Evolutionary conservation across 2,797 vertebrate genomes (phyloP).

Genomic region (Coranthus polyacanthus): DNA sequence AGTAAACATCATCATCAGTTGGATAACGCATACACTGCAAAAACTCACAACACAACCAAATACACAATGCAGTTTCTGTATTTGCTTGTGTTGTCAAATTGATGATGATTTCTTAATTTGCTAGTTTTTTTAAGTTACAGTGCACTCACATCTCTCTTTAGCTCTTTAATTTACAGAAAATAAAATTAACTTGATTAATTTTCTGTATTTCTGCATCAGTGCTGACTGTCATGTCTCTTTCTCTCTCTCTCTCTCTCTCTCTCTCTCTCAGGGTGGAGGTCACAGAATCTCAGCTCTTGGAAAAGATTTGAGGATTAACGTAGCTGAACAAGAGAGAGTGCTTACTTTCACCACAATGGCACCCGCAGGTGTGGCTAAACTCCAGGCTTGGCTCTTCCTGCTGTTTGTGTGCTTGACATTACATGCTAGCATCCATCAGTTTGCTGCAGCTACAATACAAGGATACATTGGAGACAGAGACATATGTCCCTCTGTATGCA

Average conservation of each 20-base stretch:
- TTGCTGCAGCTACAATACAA: slow-evolving; percentile 77
- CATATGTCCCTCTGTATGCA: slow-evolving; percentile 92
- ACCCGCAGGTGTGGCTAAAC: slow-evolving; percentile 77
- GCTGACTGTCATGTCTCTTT: slow-evolving; percentile 61
- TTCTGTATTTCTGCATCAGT: slow-evolving; percentile 20
- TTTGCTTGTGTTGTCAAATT: too few relatives aligned
- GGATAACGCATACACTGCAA: too few relatives aligned
- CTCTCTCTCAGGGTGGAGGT: slow-evolving; percentile 77
- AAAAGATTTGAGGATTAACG: slow-evolving; percentile 64
- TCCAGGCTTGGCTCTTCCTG: slow-evolving; percentile 86
- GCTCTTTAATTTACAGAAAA: too few relatives aligned
- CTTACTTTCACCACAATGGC: slow-evolving; percentile 77
- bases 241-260: slow-evolving; percentile 60
- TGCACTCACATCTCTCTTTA: too few relatives aligned
- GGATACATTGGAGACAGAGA: slow-evolving; percentile 79
- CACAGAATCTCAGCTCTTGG: slow-evolving; percentile 64
- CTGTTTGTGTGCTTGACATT: slow-evolving; percentile 88
- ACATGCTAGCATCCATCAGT: slow-evolving; percentile 84
- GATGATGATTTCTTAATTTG: too few relatives aligned
- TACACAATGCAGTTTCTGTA: too few relatives aligned
- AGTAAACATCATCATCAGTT: too few relatives aligned
- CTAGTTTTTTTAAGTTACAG: too few relatives aligned
- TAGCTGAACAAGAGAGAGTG: slow-evolving; percentile 48
- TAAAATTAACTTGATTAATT: too few relatives aligned
- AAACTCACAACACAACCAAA: too few relatives aligned